phyloP scores from a whole-genome alignment of 2,888 invertebrate genomes.

The Cosmorhoe ocellata region DNA sequence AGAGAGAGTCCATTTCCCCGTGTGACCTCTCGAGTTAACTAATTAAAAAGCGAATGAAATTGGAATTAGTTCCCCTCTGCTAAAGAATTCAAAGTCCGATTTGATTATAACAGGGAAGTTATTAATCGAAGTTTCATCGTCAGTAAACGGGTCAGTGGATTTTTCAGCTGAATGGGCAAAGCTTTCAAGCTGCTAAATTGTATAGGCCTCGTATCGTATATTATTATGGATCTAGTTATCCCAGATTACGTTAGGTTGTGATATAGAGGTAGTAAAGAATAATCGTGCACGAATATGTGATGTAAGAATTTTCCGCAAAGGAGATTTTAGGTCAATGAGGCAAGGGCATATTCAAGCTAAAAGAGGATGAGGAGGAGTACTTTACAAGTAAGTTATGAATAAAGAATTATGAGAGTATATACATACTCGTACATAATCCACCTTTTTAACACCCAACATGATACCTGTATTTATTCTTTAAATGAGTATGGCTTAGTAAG shows the following conservation, averaged over 20 bases:
- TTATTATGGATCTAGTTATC: constrained; percentile 4
- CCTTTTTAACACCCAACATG: too few relatives aligned
- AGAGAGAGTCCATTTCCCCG: constrained; percentile 25
- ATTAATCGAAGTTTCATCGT: constrained; percentile 58
- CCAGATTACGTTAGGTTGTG: background rate
- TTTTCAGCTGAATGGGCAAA: constrained; percentile 50
- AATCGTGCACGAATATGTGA: too few relatives aligned
- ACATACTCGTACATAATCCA: too few relatives aligned
- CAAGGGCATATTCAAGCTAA: too few relatives aligned
- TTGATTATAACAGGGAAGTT: constrained; percentile 59
- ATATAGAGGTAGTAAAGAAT: too few relatives aligned
- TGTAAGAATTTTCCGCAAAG: too few relatives aligned
- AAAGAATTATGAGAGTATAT: too few relatives aligned
- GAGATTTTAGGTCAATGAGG: too few relatives aligned
- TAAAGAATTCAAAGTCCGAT: constrained; percentile 55
- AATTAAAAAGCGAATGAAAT: constrained; percentile 56
- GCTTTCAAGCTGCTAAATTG: constrained; percentile 28
- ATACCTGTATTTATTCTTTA: too few relatives aligned
- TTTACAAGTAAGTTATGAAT: too few relatives aligned
- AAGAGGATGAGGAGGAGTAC: too few relatives aligned
- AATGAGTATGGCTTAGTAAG: too few relatives aligned
- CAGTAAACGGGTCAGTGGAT: constrained; percentile 58
- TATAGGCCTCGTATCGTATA: constrained; percentile 7
- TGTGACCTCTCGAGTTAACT: constrained; percentile 50
- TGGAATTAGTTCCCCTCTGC: constrained; percentile 45